phyloP scores from a whole-genome alignment of 2,113 vertebrate genomes.

The Peromyscus leucopus region DNA sequence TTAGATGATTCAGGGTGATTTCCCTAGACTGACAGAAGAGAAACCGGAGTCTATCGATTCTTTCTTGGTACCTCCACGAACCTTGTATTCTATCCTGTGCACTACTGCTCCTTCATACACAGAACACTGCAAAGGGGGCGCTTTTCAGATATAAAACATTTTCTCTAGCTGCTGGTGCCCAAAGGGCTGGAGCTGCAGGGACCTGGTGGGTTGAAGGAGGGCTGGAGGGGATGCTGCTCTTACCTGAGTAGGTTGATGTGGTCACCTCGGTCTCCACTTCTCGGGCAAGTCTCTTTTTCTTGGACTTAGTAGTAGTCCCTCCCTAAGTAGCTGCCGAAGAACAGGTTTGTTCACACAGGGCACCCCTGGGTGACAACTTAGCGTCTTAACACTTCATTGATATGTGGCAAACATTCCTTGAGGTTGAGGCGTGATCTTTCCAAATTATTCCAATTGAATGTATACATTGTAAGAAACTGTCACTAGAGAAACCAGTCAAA shows the following conservation, averaged over 20 bases:
- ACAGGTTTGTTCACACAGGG: neutral
- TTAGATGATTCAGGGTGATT: neutral
- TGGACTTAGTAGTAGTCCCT: neutral
- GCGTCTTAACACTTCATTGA: neutral
- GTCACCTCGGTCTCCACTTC: neutral
- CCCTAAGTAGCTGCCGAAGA: neutral
- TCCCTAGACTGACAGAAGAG: neutral
- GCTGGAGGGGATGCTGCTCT: neutral
- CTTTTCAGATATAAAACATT: neutral
- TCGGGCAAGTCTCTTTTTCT: neutral
- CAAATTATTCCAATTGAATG: neutral
- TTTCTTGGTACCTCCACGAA: neutral
- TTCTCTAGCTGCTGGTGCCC: neutral
- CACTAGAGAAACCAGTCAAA: neutral
- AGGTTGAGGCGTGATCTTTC: neutral
- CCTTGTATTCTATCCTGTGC: neutral
- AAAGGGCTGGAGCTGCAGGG: neutral
- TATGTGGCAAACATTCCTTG: neutral
- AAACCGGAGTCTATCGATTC: neutral
- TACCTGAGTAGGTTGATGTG: neutral
- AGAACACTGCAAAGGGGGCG: neutral
- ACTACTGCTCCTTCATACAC: neutral
- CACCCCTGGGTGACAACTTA: neutral
- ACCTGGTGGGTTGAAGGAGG: neutral
- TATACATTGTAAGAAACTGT: neutral